phyloP scores from a whole-genome alignment of 1,140 invertebrate genomes.

The Caenorhabditis remanei region DNA sequence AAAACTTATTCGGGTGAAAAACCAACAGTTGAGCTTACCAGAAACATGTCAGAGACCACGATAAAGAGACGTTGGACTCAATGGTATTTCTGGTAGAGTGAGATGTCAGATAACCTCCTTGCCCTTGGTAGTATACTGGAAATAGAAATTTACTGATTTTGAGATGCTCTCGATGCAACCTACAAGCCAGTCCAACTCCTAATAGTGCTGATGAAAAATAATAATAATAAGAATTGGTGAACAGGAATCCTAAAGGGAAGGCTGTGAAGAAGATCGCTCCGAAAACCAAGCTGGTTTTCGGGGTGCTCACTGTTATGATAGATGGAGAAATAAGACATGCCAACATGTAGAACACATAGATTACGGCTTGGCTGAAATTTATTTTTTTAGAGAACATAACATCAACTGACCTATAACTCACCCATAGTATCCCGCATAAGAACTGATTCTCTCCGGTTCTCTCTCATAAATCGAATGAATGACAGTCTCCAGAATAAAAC shows the following conservation, averaged over 20 bases:
- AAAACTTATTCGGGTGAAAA: not conserved
- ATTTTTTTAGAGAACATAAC: not conserved
- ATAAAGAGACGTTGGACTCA: slow-evolving; percentile 31
- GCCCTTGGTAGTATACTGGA: slow-evolving; percentile 59
- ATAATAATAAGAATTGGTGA: slow-evolving; percentile 50
- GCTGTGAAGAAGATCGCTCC: not conserved
- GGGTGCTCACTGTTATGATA: slow-evolving; percentile 26
- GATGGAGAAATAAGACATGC: slow-evolving; percentile 45
- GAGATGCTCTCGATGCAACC: not conserved
- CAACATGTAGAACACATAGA: slow-evolving; percentile 58
- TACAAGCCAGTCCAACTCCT: slow-evolving; percentile 59
- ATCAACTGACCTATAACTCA: not conserved
- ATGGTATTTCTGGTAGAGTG: slow-evolving; percentile 55
- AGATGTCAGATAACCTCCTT: slow-evolving; percentile 49
- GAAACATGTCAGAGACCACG: slow-evolving; percentile 44
- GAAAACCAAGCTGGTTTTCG: slow-evolving; percentile 36
- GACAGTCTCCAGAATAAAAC: slow-evolving; percentile 56
- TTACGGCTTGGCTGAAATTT: slow-evolving; percentile 32
- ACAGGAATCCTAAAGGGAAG: slow-evolving; percentile 48
- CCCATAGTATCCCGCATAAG: slow-evolving; percentile 61
- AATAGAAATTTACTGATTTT: not conserved
- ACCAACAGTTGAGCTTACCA: not conserved
- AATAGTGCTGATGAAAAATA: slow-evolving; percentile 49
- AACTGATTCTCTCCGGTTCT: slow-evolving; percentile 33
- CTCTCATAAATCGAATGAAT: slow-evolving; percentile 61